A percentile compares a stretch with the other conserved stretches of the same genome.
phyloP scores from a whole-genome alignment of 2,888 invertebrate genomes.

The Apotomis capreana region DNA sequence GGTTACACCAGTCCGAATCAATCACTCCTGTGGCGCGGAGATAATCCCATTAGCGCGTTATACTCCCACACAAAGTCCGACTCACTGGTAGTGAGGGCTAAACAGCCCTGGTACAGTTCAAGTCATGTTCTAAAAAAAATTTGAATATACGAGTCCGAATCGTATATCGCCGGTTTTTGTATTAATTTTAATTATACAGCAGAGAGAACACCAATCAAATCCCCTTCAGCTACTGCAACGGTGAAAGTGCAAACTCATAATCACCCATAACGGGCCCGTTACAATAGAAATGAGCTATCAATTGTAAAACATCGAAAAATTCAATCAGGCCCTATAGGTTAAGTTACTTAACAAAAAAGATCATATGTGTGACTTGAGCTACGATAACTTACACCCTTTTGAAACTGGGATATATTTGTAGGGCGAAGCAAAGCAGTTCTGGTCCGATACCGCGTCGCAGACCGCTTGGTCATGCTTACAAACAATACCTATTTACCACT shows the following conservation, averaged over 20 bases:
- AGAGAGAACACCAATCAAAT: not conserved
- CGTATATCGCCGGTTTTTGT: too few relatives aligned
- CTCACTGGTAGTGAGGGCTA: too few relatives aligned
- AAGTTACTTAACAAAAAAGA: not conserved
- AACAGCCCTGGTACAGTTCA: too few relatives aligned
- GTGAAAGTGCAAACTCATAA: conserved; percentile 27
- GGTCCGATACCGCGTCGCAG: conserved; percentile 28
- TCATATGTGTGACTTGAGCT: not conserved
- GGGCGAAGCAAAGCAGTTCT: conserved; percentile 38
- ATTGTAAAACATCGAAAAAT: conserved; percentile 31
- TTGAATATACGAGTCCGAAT: too few relatives aligned
- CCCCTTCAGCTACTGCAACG: not conserved
- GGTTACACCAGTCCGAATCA: too few relatives aligned
- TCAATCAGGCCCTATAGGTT: conserved; percentile 35
- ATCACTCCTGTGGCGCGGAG: too few relatives aligned
- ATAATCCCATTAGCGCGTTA: too few relatives aligned
- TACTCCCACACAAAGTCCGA: too few relatives aligned
- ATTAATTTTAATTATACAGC: not conserved
- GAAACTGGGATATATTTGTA: conserved; percentile 24
- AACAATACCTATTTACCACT: conserved; percentile 11
- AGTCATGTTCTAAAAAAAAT: too few relatives aligned
- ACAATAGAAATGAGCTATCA: conserved; percentile 33
- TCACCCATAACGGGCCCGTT: conserved; percentile 24
- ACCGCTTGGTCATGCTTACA: conserved; percentile 40
- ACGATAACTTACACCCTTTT: not conserved